These are phyloP conservation scores for Heliconius ismenius DNA, from an alignment of 2,888 invertebrate species.

Conservation along the genomic window DNA sequence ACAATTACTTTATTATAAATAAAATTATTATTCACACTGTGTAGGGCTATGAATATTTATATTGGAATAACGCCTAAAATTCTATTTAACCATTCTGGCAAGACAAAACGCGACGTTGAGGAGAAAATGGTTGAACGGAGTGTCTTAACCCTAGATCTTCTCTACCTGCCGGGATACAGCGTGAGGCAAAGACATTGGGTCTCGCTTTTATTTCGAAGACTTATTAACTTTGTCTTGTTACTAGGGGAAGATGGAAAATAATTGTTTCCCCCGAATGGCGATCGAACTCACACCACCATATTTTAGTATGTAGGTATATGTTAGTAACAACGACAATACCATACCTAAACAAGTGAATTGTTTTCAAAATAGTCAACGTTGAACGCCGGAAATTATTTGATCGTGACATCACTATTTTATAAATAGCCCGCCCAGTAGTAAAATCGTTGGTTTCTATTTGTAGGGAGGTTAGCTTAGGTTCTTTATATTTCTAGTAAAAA, in stretches of 20 bases:
- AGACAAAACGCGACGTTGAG: background rate
- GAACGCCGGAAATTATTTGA: slow-evolving; percentile 7
- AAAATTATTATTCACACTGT: background rate
- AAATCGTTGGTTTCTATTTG: background rate
- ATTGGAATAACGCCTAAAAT: no score
- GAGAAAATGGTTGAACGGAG: background rate
- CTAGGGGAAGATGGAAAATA: no score
- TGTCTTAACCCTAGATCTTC: background rate
- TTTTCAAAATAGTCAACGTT: slow-evolving; percentile 12
- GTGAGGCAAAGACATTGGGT: no score
- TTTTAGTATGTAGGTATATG: background rate
- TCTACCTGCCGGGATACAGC: background rate
- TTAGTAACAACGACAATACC: background rate
- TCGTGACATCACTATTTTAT: slow-evolving; percentile 12
- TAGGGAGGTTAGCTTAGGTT: no score
- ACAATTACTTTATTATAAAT: slow-evolving; percentile 20
- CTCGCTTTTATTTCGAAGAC: no score
- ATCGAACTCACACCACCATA: no score
- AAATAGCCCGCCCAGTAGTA: background rate
- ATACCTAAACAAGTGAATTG: slow-evolving; percentile 9
- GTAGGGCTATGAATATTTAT: background rate
- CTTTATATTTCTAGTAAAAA: no score
- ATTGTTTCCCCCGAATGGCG: no score
- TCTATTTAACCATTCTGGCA: background rate
- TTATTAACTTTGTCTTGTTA: no score